Percentiles rank a stretch among this genome's conserved stretches.
Evolutionary conservation across 2,888 invertebrate species (phyloP).

Genomic region (Limnephilus rhombicus): DNA sequence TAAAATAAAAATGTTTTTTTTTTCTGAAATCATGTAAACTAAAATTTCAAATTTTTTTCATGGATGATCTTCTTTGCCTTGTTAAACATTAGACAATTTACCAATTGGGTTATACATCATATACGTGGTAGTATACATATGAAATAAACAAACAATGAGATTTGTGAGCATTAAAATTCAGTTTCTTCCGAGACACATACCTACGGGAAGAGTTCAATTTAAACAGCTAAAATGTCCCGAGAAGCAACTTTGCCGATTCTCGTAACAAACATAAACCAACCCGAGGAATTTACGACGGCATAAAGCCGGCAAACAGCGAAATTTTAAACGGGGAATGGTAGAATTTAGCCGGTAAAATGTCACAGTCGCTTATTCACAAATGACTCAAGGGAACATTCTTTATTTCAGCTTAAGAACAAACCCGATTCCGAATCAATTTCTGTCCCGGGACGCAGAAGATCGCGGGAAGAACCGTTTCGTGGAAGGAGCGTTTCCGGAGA

Average conservation of each 20-base stretch:
- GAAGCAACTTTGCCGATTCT: slow-evolving; percentile 17
- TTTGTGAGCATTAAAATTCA: not conserved
- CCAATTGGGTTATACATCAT: not conserved
- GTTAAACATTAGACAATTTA: not conserved
- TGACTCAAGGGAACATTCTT: slow-evolving; percentile 39
- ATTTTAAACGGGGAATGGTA: slow-evolving; percentile 30
- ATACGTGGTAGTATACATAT: not conserved
- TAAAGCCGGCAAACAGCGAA: slow-evolving; percentile 27
- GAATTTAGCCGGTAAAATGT: slow-evolving; percentile 28
- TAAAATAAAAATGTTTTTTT: too few species aligned
- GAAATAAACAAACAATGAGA: not conserved
- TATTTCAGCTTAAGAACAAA: slow-evolving; percentile 44
- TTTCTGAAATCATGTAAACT: too few species aligned
- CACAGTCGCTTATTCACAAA: slow-evolving; percentile 37
- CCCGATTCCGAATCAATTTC: slow-evolving; percentile 40
- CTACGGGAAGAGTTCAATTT: slow-evolving; percentile 8
- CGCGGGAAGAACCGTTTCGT: not conserved
- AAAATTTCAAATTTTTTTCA: not conserved
- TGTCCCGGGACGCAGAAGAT: not conserved
- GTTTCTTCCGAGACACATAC: not conserved
- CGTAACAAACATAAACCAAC: slow-evolving; percentile 29
- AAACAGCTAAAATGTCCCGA: not conserved
- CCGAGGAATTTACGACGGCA: slow-evolving; percentile 32
- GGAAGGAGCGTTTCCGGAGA: not conserved
- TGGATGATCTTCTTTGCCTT: not conserved